Conservation (phyloP, 2,888 invertebrate species). For the Clivina fossor region DNA sequence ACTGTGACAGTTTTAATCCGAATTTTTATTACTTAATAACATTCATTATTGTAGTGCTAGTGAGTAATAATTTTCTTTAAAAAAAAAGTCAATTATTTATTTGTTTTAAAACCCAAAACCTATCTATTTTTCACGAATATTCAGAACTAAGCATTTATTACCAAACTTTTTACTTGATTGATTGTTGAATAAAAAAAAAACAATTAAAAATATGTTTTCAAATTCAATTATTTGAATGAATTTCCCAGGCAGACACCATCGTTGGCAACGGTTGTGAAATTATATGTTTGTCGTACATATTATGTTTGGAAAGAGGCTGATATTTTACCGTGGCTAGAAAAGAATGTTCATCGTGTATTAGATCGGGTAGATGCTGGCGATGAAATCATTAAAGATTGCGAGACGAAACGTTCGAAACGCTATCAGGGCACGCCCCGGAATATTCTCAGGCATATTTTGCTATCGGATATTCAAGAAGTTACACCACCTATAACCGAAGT, state of each 20-base stretch:
- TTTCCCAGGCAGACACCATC: conserved; percentile 63
- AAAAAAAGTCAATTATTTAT: neutral
- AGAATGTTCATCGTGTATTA: conserved; percentile 66
- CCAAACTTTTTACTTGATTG: neutral
- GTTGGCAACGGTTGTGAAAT: conserved; percentile 67
- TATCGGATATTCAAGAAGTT: conserved; percentile 72
- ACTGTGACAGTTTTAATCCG: too few species aligned
- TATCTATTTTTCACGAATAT: neutral
- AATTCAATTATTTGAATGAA: too few species aligned
- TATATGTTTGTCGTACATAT: conserved; percentile 74
- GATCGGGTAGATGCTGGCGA: conserved; percentile 66
- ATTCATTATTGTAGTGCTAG: too few species aligned
- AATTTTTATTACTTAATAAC: too few species aligned
- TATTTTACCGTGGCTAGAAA: conserved; percentile 75
- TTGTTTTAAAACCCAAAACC: neutral
- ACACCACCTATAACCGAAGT: conserved; percentile 61
- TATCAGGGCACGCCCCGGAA: conserved; percentile 67
- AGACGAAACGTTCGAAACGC: conserved; percentile 61
- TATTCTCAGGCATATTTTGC: conserved; percentile 68
- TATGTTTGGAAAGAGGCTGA: conserved; percentile 79
- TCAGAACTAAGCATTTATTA: neutral
- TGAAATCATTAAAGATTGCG: conserved; percentile 61
- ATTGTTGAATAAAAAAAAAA: too few species aligned
- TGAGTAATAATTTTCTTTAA: neutral
- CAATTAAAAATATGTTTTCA: too few species aligned